phyloP scores from a whole-genome alignment of 2,113 vertebrate genomes.

The Leptodactylus fuscus region DNA sequence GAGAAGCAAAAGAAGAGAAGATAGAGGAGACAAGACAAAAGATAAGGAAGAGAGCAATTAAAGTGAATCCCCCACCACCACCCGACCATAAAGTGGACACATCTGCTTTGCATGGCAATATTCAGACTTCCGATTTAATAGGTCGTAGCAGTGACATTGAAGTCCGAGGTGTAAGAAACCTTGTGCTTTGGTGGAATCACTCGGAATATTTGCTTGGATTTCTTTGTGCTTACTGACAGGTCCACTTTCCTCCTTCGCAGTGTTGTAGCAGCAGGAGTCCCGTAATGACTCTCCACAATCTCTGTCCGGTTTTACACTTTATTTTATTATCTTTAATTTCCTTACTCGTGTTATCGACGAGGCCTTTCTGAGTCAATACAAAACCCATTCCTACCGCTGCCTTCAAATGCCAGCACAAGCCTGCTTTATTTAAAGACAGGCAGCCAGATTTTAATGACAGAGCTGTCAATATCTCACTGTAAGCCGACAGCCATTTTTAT shows the following conservation, averaged over 20 bases:
- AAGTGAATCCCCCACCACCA: no score
- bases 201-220: neutral
- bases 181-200: neutral
- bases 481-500: slow-evolving; percentile 60
- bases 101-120: no score
- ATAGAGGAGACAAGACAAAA: no score
- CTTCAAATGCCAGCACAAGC: slow-evolving; percentile 72
- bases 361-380: slow-evolving; percentile 73
- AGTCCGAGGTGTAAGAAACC: no score
- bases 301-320: slow-evolving; percentile 66
- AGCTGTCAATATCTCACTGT: slow-evolving; percentile 69
- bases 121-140: no score
- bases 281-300: slow-evolving; percentile 14
- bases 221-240: neutral
- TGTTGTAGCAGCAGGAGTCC: slow-evolving; percentile 20
- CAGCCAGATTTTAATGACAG: slow-evolving; percentile 71
- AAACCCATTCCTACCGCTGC: slow-evolving; percentile 68
- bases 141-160: no score
- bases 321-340: slow-evolving; percentile 75
- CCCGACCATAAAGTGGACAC: no score
- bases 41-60: no score
- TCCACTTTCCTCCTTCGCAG: neutral
- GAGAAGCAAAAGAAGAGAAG: no score
- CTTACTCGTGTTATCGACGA: slow-evolving; percentile 67
- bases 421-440: slow-evolving; percentile 72